A percentile compares a stretch with the other conserved stretches of the same genome.
phyloP scores from a whole-genome alignment of 2,888 invertebrate species.

The Diarsia rubi region DNA sequence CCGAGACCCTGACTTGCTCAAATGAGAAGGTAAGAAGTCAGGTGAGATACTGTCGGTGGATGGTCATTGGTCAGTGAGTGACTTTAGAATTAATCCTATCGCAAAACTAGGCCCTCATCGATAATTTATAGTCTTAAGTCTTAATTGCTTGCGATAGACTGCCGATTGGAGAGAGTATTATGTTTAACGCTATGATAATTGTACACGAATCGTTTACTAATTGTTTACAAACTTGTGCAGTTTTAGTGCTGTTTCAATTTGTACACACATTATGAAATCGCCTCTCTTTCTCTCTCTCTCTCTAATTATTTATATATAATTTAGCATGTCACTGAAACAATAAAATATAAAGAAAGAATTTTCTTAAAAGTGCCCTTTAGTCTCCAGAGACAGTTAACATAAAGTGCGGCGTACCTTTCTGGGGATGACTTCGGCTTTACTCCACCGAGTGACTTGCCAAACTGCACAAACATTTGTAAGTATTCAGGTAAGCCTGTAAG shows the following conservation, averaged over 20 bases:
- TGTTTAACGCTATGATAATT: neutral
- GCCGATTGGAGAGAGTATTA: neutral
- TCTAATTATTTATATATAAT: neutral
- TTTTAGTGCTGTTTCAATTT: constrained; percentile 1
- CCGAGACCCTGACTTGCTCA: constrained; percentile 81
- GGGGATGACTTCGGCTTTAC: constrained; percentile 45
- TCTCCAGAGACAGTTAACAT: constrained; percentile 42
- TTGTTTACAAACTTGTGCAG: neutral
- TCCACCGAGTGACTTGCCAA: constrained; percentile 51
- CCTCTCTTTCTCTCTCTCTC: neutral
- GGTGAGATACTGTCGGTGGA: constrained; percentile 1
- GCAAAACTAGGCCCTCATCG: neutral
- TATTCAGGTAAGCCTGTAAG: constrained; percentile 51
- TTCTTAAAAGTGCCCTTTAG: neutral
- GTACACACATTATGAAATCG: neutral
- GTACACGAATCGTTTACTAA: neutral
- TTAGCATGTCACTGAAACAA: neutral
- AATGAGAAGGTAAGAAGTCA: constrained; percentile 48
- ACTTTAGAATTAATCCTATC: neutral
- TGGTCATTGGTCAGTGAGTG: neutral
- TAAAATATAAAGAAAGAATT: neutral
- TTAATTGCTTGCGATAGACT: neutral
- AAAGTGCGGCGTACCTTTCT: constrained; percentile 43
- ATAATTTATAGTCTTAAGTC: neutral
- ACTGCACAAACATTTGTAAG: constrained; percentile 46